Evolutionary conservation across 2,113 vertebrate genomes (phyloP), one percentile per base, ranked within the genome.

Genomic region (Heterochromis multidens): DNA sequence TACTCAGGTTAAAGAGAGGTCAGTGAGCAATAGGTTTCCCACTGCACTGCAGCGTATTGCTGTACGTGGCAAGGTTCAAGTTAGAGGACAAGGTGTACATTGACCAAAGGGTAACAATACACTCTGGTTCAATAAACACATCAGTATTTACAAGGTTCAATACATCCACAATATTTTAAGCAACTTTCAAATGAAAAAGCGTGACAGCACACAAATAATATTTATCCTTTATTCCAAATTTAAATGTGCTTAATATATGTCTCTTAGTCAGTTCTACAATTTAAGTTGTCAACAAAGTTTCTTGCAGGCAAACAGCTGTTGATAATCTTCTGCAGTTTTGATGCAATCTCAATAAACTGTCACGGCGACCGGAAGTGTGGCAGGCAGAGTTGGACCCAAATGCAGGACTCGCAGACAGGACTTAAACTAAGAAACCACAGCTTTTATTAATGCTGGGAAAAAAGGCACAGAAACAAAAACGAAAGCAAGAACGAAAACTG

Each of bases 1-100:
- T 67, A 83, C 61, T 74, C 21, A 49, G 93, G 92, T 91, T 89
- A 93, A 93, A 88, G 87, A 80, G 89, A 88, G 90, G 89, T 93
- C 92, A 94, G 74, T 79, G 87, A 92, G 86, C 84, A 90, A 83
- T 87, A 67, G 74, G 79, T 90, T 80, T 85, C 65, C 80, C 49
- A 19, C 82, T 81, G 82, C 88, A 91, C 87, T 83, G 74, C 77
- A 58, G 59, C 21, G 79, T 61, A 46, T 78, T 72, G 82, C 79
- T 76, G 83, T 87, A 85, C 59, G 82, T 49, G 77, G 37, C 54
- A 80, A 43, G 63, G 56, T 79, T 86, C 52, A 72, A 27, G 58
- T 77, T 37, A 61, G 78, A 83, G 40, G 61, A 83, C 49, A 67
- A 40, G 17, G n/a, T 77, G 35, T 70, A 49, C 27, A 43, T 19